Base-by-base conservation (phyloP, 2,888 invertebrate genomes). In the Tridacna crocea region DNA sequence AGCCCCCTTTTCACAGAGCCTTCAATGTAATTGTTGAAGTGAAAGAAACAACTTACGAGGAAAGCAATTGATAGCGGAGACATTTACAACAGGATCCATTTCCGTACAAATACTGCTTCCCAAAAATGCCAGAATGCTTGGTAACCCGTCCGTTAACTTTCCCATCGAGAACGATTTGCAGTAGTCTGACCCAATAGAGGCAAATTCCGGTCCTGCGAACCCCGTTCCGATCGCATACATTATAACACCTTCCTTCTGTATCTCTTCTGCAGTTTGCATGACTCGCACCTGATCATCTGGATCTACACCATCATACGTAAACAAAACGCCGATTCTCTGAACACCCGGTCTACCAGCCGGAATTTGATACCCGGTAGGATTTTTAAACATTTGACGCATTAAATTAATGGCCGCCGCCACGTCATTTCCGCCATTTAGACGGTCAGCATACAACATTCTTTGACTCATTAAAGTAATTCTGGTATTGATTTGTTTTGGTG, bases 71-170 rank as follows among this genome's bases (percentile, higher is more conserved):
- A 72, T 61, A 1, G 76, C 76, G 24, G 89, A 77, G 1, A 84
- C 85, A 75, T 88, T 88, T 13, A 87, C 83, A 17, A 27, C 55
- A 15, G 83, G 76, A 58, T 90, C 87, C 70, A 90, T 55, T n/a
- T 81, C 89, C 72, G 89, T 87, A 72, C 89, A 89, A 24, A 89
- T 82, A 72, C 89, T 89, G 79, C 88, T 88, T 12, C 89, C 89
- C 8, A 89, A 77, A 61, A 88, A 89, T 0, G 87, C 87, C 10
- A 89, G 68, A 1, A 89, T 79, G 27, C 87, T 87, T 47, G 85
- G 86, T n/a, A 89, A 80, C 13, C 88, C 88, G n/a, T 84, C 86
- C 10, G 82, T 85, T 66, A 87, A 89, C 22, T 87, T 85, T 17
- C 87, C 89, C 89, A 89, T 85, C 12, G 87, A 87, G 65, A 89